Conservation (phyloP, 2,113 vertebrate genomes). For the Catagonus wagneri region DNA sequence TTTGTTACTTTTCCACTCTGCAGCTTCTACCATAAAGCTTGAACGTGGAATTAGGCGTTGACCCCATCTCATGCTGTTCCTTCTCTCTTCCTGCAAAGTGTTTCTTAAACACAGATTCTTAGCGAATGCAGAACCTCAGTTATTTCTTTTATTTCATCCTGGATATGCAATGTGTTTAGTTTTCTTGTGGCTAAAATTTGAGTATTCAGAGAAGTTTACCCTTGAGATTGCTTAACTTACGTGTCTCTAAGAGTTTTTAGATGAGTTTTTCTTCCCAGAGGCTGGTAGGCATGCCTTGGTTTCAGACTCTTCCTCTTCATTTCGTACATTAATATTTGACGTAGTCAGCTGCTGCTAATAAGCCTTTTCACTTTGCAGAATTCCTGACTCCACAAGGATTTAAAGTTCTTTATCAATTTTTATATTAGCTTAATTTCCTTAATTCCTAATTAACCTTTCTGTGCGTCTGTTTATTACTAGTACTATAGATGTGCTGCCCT, state of each 20-base stretch:
- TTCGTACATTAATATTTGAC: not conserved
- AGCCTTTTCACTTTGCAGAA: constrained; percentile 13
- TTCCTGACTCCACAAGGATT: not conserved
- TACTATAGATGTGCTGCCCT: not conserved
- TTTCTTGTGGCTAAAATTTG: constrained; percentile 35
- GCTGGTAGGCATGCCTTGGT: not conserved
- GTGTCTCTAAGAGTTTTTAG: constrained; percentile 31
- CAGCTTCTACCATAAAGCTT: constrained; percentile 36
- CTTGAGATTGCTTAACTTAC: constrained; percentile 1
- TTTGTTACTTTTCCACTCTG: constrained; percentile 58
- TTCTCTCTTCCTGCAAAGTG: constrained; percentile 17
- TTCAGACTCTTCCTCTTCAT: constrained; percentile 14
- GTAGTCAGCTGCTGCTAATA: not conserved
- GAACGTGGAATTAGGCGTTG: not conserved
- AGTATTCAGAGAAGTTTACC: constrained; percentile 38
- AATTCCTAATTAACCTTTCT: not conserved
- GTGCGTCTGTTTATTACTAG: not conserved
- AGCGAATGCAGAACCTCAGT: not conserved
- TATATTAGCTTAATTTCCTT: not conserved
- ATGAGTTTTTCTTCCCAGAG: not conserved
- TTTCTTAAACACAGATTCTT: constrained; percentile 56
- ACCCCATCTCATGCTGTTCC: constrained; percentile 11
- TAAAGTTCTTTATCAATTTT: not conserved
- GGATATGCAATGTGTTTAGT: constrained; percentile 24
- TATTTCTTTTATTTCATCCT: constrained; percentile 51